Conservation (phyloP, 2,113 vertebrate species). For the Carollia perspicillata region DNA sequence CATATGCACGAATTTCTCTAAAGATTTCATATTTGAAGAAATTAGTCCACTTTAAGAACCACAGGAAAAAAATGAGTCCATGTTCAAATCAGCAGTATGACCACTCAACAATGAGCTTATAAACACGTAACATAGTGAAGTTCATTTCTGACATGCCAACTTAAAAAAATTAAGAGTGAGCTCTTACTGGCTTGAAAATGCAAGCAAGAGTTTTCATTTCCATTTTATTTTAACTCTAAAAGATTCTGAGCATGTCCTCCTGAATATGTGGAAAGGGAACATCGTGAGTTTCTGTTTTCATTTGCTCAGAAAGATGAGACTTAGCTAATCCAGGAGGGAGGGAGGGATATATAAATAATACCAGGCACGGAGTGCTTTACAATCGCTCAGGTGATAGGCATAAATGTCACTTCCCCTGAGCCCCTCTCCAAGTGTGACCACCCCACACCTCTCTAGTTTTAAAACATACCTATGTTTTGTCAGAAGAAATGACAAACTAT, state of each 20-base stretch:
- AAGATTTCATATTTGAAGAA: background rate
- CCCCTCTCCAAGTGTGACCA: background rate
- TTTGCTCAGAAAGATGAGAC: background rate
- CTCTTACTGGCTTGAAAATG: background rate
- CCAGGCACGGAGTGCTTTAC: background rate
- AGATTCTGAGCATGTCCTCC: background rate
- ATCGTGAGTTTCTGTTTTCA: background rate
- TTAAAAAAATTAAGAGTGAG: background rate
- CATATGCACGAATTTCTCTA: background rate
- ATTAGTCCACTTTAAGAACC: background rate
- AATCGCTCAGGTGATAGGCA: background rate
- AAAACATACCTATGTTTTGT: background rate
- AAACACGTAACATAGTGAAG: background rate
- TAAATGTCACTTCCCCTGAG: background rate
- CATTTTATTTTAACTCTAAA: constrained; percentile 1
- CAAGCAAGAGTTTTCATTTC: background rate
- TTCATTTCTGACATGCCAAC: background rate
- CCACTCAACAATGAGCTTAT: background rate
- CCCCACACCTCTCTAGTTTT: background rate
- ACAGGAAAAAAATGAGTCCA: background rate
- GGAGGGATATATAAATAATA: background rate
- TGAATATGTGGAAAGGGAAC: background rate
- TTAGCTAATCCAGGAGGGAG: background rate
- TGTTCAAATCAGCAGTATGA: background rate
- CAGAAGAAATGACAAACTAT: background rate